These are phyloP conservation scores for Adela reaumurella DNA, from an alignment of 2,888 invertebrate species.

Conservation along the genomic window DNA sequence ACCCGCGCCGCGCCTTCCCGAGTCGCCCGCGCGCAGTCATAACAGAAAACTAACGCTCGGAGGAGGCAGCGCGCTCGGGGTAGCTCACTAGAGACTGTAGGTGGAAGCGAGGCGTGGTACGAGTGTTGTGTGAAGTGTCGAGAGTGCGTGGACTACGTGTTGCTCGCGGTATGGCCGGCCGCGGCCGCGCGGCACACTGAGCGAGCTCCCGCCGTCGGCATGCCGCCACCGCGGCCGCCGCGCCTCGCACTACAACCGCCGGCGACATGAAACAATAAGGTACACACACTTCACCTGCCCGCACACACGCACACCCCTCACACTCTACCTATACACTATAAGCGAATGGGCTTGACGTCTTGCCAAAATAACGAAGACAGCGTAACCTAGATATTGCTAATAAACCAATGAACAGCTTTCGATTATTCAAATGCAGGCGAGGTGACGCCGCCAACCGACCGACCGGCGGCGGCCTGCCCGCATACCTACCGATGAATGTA, in stretches of 20 bases:
- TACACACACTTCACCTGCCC: background rate
- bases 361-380: too few species aligned
- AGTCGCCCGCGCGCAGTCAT: constrained; percentile 28
- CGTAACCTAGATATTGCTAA: too few species aligned
- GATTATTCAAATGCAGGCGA: too few species aligned
- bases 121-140: background rate
- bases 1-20: background rate
- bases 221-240: background rate
- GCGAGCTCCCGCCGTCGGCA: constrained; percentile 8
- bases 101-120: background rate
- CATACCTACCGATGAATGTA: too few species aligned
- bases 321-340: too few species aligned
- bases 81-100: constrained; percentile 14
- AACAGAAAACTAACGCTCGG: too few species aligned
- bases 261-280: background rate
- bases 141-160: too few species aligned
- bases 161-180: background rate
- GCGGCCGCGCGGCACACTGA: constrained; percentile 7
- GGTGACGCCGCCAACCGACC: too few species aligned
- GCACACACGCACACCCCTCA: too few species aligned
- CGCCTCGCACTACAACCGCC: background rate
- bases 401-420: too few species aligned
- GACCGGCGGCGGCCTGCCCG: too few species aligned
- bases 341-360: too few species aligned
- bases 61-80: constrained; percentile 28